Percentiles rank a stretch among this genome's conserved stretches.
Evolutionary conservation across 2,888 invertebrate genomes (phyloP).

Genomic region (Laspeyria flexula): DNA sequence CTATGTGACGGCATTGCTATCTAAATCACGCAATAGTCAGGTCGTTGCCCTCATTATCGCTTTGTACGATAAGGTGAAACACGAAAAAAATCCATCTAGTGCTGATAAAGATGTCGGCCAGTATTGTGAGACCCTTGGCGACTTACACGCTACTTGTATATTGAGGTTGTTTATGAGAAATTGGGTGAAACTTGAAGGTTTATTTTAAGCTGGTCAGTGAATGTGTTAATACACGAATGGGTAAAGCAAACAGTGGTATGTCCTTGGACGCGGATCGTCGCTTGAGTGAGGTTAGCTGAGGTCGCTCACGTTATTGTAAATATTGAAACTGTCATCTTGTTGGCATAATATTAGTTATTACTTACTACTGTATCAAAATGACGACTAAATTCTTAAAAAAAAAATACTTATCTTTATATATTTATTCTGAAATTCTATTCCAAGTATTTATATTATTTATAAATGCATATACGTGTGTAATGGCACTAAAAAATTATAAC

Average conservation of each 20-base stretch:
- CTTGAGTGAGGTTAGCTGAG: conserved; percentile 51
- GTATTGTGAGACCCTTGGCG: conserved; percentile 51
- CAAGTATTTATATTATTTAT: too few relatives aligned
- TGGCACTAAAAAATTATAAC: background rate
- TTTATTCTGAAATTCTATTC: background rate
- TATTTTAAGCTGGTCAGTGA: conserved; percentile 48
- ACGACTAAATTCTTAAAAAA: too few relatives aligned
- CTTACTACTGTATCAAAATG: conserved; percentile 9
- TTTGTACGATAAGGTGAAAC: conserved; percentile 74
- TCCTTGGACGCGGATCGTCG: conserved; percentile 56
- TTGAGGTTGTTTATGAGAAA: conserved; percentile 28
- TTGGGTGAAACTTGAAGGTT: conserved; percentile 43
- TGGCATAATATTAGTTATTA: conserved; percentile 25
- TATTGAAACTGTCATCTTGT: conserved; percentile 47
- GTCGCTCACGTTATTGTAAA: conserved; percentile 51
- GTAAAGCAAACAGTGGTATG: conserved; percentile 50
- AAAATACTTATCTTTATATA: too few relatives aligned
- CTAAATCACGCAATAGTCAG: conserved; percentile 70
- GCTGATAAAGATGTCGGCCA: conserved; percentile 64
- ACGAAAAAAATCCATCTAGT: conserved; percentile 77
- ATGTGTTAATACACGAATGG: conserved; percentile 44
- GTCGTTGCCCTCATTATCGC: conserved; percentile 77
- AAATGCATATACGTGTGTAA: background rate
- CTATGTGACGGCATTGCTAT: conserved; percentile 55
- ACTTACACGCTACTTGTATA: conserved; percentile 19